Evolutionary conservation across 2,888 invertebrate genomes (phyloP).

Genomic region (Ornithoptera priamus): DNA sequence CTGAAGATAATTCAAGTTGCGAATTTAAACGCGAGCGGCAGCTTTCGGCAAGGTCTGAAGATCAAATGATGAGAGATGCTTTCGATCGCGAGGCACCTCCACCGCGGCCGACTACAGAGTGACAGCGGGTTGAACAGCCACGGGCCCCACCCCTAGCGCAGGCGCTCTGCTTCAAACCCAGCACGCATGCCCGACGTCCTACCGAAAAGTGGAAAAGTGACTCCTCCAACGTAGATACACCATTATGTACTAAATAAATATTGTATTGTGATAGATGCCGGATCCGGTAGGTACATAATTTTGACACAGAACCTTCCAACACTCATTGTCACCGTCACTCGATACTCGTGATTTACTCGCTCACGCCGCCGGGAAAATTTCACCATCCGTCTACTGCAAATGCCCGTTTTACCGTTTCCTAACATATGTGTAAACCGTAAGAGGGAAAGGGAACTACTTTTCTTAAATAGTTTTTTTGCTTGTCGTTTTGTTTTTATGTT

Average conservation of each 20-base stretch:
- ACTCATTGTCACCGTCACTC: slow-evolving; percentile 36
- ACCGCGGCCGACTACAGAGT: slow-evolving; percentile 74
- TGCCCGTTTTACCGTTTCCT: slow-evolving; percentile 9
- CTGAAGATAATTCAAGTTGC: slow-evolving; percentile 53
- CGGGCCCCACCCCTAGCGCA: slow-evolving; percentile 77
- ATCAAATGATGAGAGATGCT: slow-evolving; percentile 48
- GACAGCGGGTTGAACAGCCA: slow-evolving; percentile 66
- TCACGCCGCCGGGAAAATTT: neutral
- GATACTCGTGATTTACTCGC: slow-evolving; percentile 4
- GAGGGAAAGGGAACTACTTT: slow-evolving; percentile 21
- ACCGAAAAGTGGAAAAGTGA: slow-evolving; percentile 78
- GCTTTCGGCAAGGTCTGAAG: slow-evolving; percentile 54
- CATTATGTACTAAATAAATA: slow-evolving; percentile 79
- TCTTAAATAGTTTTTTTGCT: slow-evolving; percentile 33
- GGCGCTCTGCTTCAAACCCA: slow-evolving; percentile 53
- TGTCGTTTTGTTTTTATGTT: slow-evolving; percentile 44
- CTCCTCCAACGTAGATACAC: slow-evolving; percentile 77
- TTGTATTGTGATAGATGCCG: slow-evolving; percentile 67
- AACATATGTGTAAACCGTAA: slow-evolving; percentile 4
- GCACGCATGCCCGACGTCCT: slow-evolving; percentile 77
- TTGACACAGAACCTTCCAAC: slow-evolving; percentile 57
- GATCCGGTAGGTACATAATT: slow-evolving; percentile 60
- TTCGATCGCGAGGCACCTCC: slow-evolving; percentile 62
- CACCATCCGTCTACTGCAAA: slow-evolving; percentile 5
- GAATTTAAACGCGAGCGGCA: slow-evolving; percentile 63